phyloP scores from a whole-genome alignment of 1,140 invertebrate genomes.

The Bemisia tabaci region DNA sequence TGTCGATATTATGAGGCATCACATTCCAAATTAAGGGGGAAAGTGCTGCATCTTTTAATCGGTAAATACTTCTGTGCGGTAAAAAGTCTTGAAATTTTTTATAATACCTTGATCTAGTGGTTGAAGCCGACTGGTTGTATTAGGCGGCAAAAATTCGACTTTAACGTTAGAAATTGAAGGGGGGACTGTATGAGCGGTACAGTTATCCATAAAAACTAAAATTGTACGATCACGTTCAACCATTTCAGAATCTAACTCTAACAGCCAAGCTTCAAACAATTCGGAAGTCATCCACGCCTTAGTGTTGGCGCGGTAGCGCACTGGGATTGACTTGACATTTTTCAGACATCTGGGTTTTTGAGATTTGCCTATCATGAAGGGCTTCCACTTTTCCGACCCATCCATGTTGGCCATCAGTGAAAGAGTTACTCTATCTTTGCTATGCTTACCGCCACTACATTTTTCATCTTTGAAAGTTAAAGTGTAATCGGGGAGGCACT shows the following conservation, averaged over 20 bases:
- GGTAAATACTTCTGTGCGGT: too few relatives aligned
- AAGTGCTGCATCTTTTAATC: too few relatives aligned
- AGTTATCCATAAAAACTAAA: neutral
- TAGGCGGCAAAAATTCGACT: neutral
- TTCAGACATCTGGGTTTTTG: slow-evolving; percentile 23
- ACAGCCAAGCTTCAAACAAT: neutral
- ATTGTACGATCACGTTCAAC: neutral
- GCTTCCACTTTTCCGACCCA: slow-evolving; percentile 29
- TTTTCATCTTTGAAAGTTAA: slow-evolving; percentile 25
- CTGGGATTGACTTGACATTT: slow-evolving; percentile 6
- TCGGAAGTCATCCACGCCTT: neutral
- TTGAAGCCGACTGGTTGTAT: neutral
- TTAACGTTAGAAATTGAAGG: neutral
- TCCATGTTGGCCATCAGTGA: slow-evolving; percentile 26
- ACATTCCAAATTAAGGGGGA: too few relatives aligned
- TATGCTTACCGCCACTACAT: slow-evolving; percentile 28
- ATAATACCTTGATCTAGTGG: neutral
- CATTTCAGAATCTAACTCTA: neutral
- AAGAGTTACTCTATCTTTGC: slow-evolving; percentile 29
- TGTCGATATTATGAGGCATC: too few relatives aligned
- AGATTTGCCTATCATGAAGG: slow-evolving; percentile 31
- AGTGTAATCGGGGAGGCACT: slow-evolving; percentile 31
- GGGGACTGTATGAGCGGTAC: neutral
- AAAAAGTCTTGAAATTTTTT: neutral
- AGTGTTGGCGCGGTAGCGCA: neutral